A percentile compares a stretch with the other conserved stretches of the same genome.
phyloP scores from a whole-genome alignment of 1,140 invertebrate genomes.

The Aphaenogaster rudis region DNA sequence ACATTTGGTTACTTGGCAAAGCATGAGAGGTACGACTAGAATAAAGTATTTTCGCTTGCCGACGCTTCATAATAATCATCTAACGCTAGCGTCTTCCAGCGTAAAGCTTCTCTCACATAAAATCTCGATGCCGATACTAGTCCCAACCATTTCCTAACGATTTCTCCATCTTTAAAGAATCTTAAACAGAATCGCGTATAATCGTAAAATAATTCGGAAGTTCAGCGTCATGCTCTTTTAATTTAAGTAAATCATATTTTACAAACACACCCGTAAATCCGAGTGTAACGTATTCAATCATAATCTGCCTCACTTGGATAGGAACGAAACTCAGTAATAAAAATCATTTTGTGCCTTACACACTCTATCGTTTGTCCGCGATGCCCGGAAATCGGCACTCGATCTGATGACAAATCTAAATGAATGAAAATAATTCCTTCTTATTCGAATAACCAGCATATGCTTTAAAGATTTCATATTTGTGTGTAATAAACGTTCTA shows the following conservation, averaged over 20 bases:
- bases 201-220: neutral
- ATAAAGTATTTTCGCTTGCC: slow-evolving; percentile 71
- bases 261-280: neutral
- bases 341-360: slow-evolving; percentile 61
- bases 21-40: slow-evolving; percentile 76
- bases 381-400: slow-evolving; percentile 64
- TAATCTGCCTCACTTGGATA: slow-evolving; percentile 42
- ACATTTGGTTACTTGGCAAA: slow-evolving; percentile 78
- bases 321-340: slow-evolving; percentile 61
- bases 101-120: slow-evolving; percentile 48
- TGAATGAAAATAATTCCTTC: neutral
- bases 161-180: slow-evolving; percentile 37
- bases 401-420: slow-evolving; percentile 50
- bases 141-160: slow-evolving; percentile 52
- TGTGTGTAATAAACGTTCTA: neutral
- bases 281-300: slow-evolving; percentile 22
- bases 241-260: slow-evolving; percentile 45
- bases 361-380: slow-evolving; percentile 52
- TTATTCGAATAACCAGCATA: slow-evolving; percentile 20
- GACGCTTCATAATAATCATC: slow-evolving; percentile 26
- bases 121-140: slow-evolving; percentile 21
- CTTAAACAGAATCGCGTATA: neutral
- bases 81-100: slow-evolving; percentile 44
- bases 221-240: neutral
- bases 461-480: slow-evolving; percentile 18